These are phyloP conservation scores for Symphodus melops DNA, from an alignment of 2,113 vertebrate species.

Conservation along the genomic window DNA sequence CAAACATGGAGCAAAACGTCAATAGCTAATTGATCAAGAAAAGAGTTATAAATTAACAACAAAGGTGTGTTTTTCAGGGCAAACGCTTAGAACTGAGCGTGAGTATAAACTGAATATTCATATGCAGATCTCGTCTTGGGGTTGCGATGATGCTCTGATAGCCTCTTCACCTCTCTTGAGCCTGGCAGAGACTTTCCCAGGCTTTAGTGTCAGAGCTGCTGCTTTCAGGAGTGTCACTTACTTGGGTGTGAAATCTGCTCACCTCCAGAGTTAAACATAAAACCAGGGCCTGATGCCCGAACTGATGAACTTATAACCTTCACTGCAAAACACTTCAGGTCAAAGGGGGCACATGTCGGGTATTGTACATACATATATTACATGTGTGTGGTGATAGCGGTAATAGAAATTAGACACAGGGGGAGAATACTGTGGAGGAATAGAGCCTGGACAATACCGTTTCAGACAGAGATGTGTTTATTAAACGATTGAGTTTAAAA, in stretches of 20 bases:
- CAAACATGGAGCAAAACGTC: background rate
- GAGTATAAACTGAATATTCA: background rate
- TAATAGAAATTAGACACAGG: background rate
- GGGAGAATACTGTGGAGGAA: background rate
- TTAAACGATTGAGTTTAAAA: background rate
- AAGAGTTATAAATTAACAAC: background rate
- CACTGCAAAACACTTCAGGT: background rate
- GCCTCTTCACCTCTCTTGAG: conserved; percentile 33
- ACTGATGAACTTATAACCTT: conserved; percentile 42
- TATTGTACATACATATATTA: background rate
- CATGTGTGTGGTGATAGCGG: background rate
- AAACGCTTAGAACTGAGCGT: background rate
- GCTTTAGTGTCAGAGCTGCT: conserved; percentile 49
- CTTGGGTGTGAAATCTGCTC: conserved; percentile 63
- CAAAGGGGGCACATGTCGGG: background rate
- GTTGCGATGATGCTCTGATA: conserved; percentile 17
- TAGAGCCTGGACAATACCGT: background rate
- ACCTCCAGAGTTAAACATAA: conserved; percentile 47
- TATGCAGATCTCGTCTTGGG: background rate
- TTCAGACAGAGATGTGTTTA: background rate
- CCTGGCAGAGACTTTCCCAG: conserved; percentile 62
- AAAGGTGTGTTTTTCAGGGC: background rate
- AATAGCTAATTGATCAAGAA: background rate
- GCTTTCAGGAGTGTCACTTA: conserved; percentile 52
- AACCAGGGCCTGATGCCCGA: conserved; percentile 35